Evolutionary conservation across 1,140 invertebrate genomes (phyloP).

Genomic region (Carposina sasakii): DNA sequence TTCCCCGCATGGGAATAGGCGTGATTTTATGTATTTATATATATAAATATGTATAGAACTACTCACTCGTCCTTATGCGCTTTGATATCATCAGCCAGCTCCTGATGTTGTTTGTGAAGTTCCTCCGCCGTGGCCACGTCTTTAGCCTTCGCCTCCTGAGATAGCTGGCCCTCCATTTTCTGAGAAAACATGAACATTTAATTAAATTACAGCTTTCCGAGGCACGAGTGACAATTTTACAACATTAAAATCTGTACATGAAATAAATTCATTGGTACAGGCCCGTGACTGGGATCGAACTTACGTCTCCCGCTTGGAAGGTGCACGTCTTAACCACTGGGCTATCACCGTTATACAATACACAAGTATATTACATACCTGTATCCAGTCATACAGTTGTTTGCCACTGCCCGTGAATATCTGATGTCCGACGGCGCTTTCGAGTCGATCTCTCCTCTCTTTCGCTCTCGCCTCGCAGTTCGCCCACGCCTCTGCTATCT

Average conservation of each 20-base stretch:
- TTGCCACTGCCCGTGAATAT: constrained; percentile 88
- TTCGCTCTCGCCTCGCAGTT: constrained; percentile 88
- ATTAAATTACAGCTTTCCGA: no score
- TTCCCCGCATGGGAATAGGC: no score
- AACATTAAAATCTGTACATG: no score
- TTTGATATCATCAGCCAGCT: constrained; percentile 92
- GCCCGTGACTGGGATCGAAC: no score
- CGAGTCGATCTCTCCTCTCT: constrained; percentile 84
- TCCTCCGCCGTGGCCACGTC: constrained; percentile 94
- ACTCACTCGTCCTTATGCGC: constrained; percentile 89
- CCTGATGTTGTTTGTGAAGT: constrained; percentile 92
- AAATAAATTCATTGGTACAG: no score
- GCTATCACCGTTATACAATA: not conserved
- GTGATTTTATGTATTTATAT: no score
- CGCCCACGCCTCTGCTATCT: constrained; percentile 91
- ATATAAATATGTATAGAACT: no score
- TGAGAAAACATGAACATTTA: constrained; percentile 19
- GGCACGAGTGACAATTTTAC: no score
- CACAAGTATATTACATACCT: constrained; percentile 31
- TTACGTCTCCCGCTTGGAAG: no score
- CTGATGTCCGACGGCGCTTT: constrained; percentile 95
- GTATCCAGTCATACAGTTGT: constrained; percentile 59
- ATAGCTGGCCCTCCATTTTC: constrained; percentile 85
- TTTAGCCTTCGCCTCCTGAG: constrained; percentile 86
- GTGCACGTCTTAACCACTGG: no score